Evolutionary conservation across 2,113 vertebrate species (phyloP).

Genomic region (Gila orcuttii): DNA sequence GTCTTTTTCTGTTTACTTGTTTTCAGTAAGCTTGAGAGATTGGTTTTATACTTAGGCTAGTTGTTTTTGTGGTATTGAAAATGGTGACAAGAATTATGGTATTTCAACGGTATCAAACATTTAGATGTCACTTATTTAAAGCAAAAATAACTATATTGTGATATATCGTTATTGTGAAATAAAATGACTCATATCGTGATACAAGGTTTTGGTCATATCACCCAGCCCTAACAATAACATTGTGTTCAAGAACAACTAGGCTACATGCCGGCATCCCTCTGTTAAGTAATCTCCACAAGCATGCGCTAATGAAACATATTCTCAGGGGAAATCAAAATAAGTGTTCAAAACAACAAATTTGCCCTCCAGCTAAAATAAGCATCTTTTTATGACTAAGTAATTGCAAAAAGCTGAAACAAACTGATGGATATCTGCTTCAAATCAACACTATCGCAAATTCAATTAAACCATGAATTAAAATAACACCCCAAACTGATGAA

Average conservation of each 20-base stretch:
- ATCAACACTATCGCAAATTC: neutral
- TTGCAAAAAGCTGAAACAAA: conserved; percentile 37
- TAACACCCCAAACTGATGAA: conserved; percentile 36
- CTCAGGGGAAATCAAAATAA: conserved; percentile 55
- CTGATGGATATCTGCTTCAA: conserved; percentile 27
- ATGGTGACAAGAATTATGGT: too few relatives aligned
- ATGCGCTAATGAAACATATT: conserved; percentile 46
- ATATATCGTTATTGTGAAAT: too few relatives aligned
- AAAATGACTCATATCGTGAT: too few relatives aligned
- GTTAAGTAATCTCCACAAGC: neutral
- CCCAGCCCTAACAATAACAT: neutral
- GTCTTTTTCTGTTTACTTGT: too few relatives aligned
- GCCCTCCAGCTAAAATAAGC: conserved; percentile 37
- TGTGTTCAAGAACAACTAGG: neutral
- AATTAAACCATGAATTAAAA: conserved; percentile 39
- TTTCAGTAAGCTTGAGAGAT: too few relatives aligned
- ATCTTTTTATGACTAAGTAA: conserved; percentile 51
- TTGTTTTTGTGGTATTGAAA: too few relatives aligned
- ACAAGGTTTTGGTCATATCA: too few relatives aligned
- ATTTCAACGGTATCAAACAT: too few relatives aligned
- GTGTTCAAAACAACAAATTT: conserved; percentile 31
- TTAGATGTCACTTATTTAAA: too few relatives aligned
- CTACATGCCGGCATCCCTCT: neutral
- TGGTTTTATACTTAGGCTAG: too few relatives aligned
- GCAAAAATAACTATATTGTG: too few relatives aligned